Evolutionary conservation across 2,113 vertebrate species (phyloP), one percentile per base, ranked within the genome.

Genomic region (Leuciscus idus): DNA sequence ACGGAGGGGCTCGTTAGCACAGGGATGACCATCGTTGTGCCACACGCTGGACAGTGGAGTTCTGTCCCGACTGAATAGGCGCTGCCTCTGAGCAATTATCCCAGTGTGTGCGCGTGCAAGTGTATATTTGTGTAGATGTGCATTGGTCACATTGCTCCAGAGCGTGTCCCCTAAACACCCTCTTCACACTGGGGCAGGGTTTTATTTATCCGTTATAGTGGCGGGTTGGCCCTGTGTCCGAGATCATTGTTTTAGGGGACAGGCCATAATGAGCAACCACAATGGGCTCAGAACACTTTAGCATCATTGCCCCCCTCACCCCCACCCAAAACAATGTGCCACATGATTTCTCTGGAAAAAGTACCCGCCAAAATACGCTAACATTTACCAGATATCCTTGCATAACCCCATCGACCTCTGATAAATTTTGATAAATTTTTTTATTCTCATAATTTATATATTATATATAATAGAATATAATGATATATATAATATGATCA

Each of bases 201-300:
- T 83, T 83, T 97, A 98, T 89, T 97, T 96, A 97, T 96, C 97
- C 97, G 96, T 98, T 98, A 96, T 96, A 95, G 92, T 95, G 95
- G 96, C 94, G 96, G 96, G 96, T 94, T 94, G 96, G 96, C 95
- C 94, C 95, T 94, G 91, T 96, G 96, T 96, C 94, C 94, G 93
- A 92, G 90, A 92, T 94, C 95, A 97, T 99, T 99, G 98, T 99
- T 96, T 95, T 83, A 80, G 81, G 85, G 91, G 90, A 95, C 92
- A 97, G 96, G 95, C 94, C 91, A 93, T 94, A 94, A 94, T 99
- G 97, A 98, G 94, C 97, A 98, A 98, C 96, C 96, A 99, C 97
- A 99, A 99, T 96, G 95, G 93, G 94, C 96, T 98, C 98, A 99
- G 94, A 98, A 97, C 97, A 95, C 94, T 96, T 99, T 97, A 99